Conservation (phyloP, 2,888 invertebrate species). For the Dermolepida albohirtum region DNA sequence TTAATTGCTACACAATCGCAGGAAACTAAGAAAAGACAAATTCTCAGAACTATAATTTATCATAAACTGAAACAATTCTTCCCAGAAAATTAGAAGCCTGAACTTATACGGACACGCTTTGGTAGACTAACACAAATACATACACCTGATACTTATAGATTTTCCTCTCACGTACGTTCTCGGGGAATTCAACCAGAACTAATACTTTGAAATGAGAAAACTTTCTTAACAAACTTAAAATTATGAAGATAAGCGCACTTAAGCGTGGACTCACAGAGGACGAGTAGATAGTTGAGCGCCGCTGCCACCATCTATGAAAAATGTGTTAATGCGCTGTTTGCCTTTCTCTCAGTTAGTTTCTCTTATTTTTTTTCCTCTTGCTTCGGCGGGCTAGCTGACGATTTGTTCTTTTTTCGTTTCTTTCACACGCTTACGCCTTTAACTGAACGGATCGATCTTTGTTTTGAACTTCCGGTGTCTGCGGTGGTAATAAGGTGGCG, state of each 20-base stretch:
- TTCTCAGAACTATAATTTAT: conserved; percentile 17
- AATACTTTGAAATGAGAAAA: conserved; percentile 43
- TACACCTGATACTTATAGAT: conserved; percentile 39
- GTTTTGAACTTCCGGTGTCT: too few species aligned
- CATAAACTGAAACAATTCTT: conserved; percentile 34
- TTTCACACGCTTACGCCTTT: too few species aligned
- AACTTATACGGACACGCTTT: not conserved
- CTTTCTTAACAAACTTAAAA: conserved; percentile 42
- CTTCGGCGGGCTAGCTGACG: too few species aligned
- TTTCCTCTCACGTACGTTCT: conserved; percentile 41
- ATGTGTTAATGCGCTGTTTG: conserved; percentile 17
- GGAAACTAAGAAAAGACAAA: not conserved
- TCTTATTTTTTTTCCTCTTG: not conserved
- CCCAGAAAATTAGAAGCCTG: conserved; percentile 31
- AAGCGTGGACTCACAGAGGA: conserved; percentile 1
- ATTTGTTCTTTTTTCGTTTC: too few species aligned
- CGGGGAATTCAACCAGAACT: conserved; percentile 36
- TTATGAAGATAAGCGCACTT: conserved; percentile 37
- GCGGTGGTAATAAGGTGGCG: too few species aligned
- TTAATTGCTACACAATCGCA: conserved; percentile 22
- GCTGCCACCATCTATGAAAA: not conserved
- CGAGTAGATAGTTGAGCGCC: not conserved
- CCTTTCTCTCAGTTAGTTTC: not conserved
- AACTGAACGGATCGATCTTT: too few species aligned
- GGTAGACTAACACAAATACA: conserved; percentile 2